Percentiles rank a stretch among this genome's conserved stretches.
phyloP scores from a whole-genome alignment of 2,113 vertebrate species.

The Psammodynastes pulverulentus region DNA sequence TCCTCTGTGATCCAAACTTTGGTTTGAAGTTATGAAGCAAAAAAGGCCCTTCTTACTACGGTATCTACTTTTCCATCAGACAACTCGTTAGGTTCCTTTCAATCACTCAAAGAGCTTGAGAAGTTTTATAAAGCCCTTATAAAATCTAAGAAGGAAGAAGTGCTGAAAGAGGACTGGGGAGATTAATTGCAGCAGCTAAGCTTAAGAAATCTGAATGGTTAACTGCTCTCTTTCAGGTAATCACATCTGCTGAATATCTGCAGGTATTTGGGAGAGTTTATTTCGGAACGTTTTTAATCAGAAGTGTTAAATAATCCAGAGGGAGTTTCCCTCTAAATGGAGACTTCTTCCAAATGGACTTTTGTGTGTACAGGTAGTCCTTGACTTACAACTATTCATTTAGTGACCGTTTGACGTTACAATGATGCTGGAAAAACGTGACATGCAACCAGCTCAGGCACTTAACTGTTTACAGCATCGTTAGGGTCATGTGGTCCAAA shows the following conservation, averaged over 20 bases:
- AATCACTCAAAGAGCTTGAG: neutral
- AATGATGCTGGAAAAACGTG: neutral
- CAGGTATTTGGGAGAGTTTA: neutral
- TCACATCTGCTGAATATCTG: neutral
- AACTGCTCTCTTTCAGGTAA: neutral
- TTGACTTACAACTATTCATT: neutral
- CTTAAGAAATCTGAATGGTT: neutral
- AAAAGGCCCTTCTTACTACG: neutral
- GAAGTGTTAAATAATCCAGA: neutral
- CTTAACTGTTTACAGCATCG: neutral
- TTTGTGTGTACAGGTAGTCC: neutral
- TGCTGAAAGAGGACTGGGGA: neutral
- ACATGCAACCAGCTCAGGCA: neutral
- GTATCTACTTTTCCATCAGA: neutral
- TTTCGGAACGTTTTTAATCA: neutral
- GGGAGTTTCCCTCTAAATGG: neutral
- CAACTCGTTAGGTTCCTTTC: neutral
- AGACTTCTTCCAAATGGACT: neutral
- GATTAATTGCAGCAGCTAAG: neutral
- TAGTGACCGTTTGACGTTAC: neutral
- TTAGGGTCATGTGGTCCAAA: neutral
- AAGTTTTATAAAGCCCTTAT: neutral
- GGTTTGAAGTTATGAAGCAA: neutral
- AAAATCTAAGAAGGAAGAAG: neutral
- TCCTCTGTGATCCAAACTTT: neutral